Evolutionary conservation across 2,113 vertebrate species (phyloP).

Genomic region (Lichenostomus cassidix): DNA sequence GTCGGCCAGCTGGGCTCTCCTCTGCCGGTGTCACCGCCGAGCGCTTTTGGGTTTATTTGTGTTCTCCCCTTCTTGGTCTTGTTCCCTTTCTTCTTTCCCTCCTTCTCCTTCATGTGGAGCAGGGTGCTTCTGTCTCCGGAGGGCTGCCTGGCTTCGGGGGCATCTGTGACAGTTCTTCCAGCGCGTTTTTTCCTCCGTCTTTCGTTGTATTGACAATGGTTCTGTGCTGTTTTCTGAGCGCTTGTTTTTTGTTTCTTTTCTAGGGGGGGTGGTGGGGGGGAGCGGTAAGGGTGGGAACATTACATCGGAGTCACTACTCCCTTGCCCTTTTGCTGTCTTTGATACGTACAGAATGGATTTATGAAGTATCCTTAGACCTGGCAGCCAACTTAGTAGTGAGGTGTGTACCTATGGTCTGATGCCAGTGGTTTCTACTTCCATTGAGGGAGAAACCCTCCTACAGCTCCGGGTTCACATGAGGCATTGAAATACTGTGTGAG

Average conservation of each 20-base stretch:
- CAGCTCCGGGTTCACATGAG: neutral
- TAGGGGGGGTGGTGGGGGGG: too few species aligned
- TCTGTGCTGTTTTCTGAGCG: neutral
- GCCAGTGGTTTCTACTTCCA: neutral
- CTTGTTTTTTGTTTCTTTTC: too few species aligned
- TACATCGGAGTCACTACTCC: neutral
- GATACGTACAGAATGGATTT: neutral
- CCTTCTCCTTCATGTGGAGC: neutral
- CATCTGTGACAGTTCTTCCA: neutral
- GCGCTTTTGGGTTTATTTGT: neutral
- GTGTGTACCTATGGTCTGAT: accelerated
- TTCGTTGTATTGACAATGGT: too few species aligned
- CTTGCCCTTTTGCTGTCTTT: neutral
- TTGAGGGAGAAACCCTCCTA: neutral
- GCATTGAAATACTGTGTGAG: neutral
- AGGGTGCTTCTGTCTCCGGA: neutral
- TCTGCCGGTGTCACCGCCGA: neutral
- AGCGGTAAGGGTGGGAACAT: neutral
- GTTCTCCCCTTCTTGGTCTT: neutral
- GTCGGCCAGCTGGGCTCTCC: neutral
- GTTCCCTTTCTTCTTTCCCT: neutral
- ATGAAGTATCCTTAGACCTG: neutral
- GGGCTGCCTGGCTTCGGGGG: neutral
- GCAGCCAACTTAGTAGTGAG: neutral
- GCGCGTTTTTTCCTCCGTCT: neutral